A percentile compares a stretch with the other conserved stretches of the same genome.
Conservation (phyloP, 1,140 invertebrate species). For the Eubasilissa regina region DNA sequence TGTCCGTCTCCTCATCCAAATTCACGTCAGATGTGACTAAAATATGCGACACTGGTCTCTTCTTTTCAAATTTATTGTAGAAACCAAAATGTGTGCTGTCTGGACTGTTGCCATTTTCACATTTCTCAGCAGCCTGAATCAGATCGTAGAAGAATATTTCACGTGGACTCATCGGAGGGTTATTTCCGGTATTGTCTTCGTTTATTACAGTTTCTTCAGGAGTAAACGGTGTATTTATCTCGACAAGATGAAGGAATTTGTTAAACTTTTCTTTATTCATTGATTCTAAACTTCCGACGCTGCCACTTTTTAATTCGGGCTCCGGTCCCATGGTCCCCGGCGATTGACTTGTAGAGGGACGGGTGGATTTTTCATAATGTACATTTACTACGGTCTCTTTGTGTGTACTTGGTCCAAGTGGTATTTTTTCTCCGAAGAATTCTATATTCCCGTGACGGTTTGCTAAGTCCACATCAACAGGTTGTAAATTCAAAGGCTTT, state of each 20-base stretch:
- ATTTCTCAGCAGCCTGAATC: slow-evolving; percentile 57
- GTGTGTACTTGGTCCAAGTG: slow-evolving; percentile 24
- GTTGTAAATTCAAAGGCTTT: slow-evolving; percentile 51
- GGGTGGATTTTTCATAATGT: slow-evolving; percentile 5
- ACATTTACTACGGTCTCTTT: slow-evolving; percentile 22
- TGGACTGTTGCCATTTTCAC: slow-evolving; percentile 50
- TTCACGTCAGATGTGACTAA: slow-evolving; percentile 52
- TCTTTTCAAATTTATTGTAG: slow-evolving; percentile 51
- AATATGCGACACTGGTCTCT: slow-evolving; percentile 55
- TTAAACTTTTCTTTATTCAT: slow-evolving; percentile 57
- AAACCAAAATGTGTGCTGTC: slow-evolving; percentile 51
- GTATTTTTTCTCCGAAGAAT: slow-evolving; percentile 56
- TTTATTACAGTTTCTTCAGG: slow-evolving; percentile 20
- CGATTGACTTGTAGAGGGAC: slow-evolving; percentile 4
- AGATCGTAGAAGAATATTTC: slow-evolving; percentile 59
- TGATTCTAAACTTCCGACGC: slow-evolving; percentile 48
- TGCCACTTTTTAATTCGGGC: slow-evolving; percentile 29
- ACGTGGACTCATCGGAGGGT: slow-evolving; percentile 56
- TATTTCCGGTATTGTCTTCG: slow-evolving; percentile 10
- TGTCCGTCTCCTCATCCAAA: slow-evolving; percentile 47
- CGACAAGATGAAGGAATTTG: slow-evolving; percentile 56
- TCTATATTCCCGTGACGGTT: slow-evolving; percentile 53
- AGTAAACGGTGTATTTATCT: slow-evolving; percentile 55
- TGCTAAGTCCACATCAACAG: slow-evolving; percentile 55
- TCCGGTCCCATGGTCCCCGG: neutral